phyloP scores from a whole-genome alignment of 2,797 vertebrate genomes.

The Xiphorhynchus erythropygius region DNA sequence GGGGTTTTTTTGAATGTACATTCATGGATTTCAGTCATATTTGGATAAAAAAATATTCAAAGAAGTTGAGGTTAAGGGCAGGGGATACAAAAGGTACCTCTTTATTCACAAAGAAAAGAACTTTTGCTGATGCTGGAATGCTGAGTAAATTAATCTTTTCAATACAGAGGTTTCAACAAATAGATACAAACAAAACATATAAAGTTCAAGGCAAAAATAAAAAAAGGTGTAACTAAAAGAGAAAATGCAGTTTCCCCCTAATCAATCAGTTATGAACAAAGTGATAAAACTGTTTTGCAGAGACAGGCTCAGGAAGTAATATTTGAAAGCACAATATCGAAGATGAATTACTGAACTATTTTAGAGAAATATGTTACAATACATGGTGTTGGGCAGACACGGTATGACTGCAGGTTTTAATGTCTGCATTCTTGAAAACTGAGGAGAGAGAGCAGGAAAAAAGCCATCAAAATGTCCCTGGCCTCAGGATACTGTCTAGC shows the following conservation, averaged over 20 bases:
- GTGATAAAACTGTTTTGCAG: slow-evolving; percentile 4
- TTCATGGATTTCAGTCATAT: neutral
- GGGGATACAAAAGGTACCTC: neutral
- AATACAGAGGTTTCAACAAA: neutral
- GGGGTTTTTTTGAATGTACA: neutral
- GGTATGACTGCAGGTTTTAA: neutral
- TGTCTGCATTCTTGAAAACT: neutral
- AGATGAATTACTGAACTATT: neutral
- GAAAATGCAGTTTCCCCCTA: neutral
- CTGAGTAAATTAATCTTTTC: slow-evolving; percentile 70
- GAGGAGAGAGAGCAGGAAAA: neutral
- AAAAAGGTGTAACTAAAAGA: neutral
- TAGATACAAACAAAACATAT: slow-evolving; percentile 47
- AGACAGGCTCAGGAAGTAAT: neutral
- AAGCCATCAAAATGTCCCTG: neutral
- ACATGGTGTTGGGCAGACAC: neutral
- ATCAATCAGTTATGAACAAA: neutral
- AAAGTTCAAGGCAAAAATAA: neutral
- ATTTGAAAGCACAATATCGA: neutral
- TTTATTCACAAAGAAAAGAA: slow-evolving; percentile 35
- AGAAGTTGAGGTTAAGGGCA: neutral
- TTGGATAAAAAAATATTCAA: slow-evolving; percentile 12
- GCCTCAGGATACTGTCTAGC: neutral
- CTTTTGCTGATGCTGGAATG: slow-evolving; percentile 27
- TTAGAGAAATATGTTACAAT: neutral